Conservation (phyloP, 2,113 vertebrate species). For the Patagioenas fasciata region DNA sequence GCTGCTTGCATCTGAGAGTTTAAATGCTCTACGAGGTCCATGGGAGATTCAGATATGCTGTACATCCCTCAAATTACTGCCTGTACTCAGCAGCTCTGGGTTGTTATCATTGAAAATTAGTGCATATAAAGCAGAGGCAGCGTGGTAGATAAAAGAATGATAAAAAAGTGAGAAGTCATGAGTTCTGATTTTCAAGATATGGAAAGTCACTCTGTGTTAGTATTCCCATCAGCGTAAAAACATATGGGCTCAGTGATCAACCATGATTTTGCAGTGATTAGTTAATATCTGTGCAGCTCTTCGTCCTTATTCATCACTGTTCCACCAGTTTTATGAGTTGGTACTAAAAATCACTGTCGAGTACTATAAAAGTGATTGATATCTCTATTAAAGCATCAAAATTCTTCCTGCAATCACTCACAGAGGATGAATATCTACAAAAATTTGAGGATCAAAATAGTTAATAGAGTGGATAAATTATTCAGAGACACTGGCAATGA, state of each 20-base stretch:
- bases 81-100: background rate
- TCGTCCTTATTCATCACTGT: constrained; percentile 1
- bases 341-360: background rate
- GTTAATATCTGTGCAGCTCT: constrained; percentile 23
- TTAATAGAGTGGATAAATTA: constrained; percentile 24
- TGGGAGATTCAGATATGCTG: background rate
- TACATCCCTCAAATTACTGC: background rate
- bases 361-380: constrained; percentile 15
- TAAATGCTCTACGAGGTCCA: background rate
- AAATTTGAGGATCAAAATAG: constrained; percentile 40
- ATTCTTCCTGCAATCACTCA: constrained; percentile 29
- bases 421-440: constrained; percentile 2
- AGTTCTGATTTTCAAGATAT: background rate
- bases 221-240: background rate
- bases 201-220: background rate
- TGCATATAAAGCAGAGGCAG: background rate
- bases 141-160: background rate
- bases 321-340: background rate
- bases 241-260: background rate
- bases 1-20: background rate
- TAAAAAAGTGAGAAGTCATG: background rate
- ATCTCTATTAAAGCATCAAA: background rate
- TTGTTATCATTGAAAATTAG: background rate
- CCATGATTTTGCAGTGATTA: background rate
- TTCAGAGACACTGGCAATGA: constrained; percentile 31